Evolutionary conservation across 2,113 vertebrate species (phyloP).

Genomic region (Ameiurus melas): DNA sequence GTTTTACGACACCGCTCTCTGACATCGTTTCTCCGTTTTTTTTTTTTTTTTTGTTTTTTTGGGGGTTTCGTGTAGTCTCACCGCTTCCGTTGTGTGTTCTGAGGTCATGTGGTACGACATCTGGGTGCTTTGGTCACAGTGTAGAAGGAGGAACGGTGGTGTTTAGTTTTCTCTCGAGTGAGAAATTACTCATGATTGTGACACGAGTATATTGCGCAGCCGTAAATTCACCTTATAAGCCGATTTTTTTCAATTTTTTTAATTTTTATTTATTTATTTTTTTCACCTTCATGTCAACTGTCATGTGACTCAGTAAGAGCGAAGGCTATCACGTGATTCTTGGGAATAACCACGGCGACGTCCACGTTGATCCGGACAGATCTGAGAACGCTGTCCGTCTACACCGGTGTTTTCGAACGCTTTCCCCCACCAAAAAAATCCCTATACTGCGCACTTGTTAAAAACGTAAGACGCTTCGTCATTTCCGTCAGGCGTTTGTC

Average conservation of each 20-base stretch:
- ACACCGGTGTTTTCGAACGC: no score
- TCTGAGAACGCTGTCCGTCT: no score
- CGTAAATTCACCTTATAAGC: neutral
- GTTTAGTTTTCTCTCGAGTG: neutral
- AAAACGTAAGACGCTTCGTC: no score
- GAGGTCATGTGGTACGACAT: neutral
- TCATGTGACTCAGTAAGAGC: neutral
- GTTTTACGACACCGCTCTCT: neutral
- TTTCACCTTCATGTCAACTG: accelerated
- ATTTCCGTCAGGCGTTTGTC: no score
- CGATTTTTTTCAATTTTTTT: neutral
- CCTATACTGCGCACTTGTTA: no score
- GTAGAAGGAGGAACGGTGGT: neutral
- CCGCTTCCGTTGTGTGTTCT: neutral
- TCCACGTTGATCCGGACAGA: no score
- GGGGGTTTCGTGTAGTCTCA: neutral
- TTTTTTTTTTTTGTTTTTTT: no score
- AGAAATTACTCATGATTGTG: no score
- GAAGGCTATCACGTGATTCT: no score
- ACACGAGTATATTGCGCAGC: neutral
- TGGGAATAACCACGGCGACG: neutral
- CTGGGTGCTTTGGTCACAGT: neutral
- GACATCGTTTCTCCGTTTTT: neutral
- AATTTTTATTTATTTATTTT: neutral
- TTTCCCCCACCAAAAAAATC: no score